These are phyloP conservation scores for Drosophila funebris DNA, from an alignment of 1,140 invertebrate species.

Conservation along the genomic window DNA sequence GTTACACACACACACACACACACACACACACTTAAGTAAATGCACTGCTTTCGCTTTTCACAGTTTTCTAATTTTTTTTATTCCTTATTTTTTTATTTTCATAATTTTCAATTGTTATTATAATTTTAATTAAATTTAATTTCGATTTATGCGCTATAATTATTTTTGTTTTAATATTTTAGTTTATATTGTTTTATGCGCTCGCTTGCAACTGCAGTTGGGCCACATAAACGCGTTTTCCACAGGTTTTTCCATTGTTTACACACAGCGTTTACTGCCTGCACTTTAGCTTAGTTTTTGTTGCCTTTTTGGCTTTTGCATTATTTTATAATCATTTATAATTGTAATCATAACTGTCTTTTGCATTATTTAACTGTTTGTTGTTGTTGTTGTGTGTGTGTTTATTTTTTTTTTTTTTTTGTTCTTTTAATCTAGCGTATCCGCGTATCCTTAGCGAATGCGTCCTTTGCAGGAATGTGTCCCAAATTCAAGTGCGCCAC, in stretches of 20 bases:
- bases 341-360: no score
- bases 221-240: conserved; percentile 25
- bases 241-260: conserved; percentile 47
- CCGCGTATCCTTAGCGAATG: conserved; percentile 42
- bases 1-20: conserved; percentile 26
- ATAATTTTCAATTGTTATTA: no score
- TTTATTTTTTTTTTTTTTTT: conserved; percentile 32
- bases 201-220: conserved; percentile 7
- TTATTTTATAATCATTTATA: neutral
- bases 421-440: conserved; percentile 9
- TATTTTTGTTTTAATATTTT: neutral
- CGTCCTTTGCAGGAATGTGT: conserved; percentile 81
- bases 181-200: conserved; percentile 4
- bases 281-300: neutral
- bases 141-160: neutral
- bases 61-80: neutral
- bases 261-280: conserved; percentile 3
- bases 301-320: neutral
- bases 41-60: conserved; percentile 42
- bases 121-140: neutral
- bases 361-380: conserved; percentile 8
- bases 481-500: conserved; percentile 80
- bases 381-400: neutral
- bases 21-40: conserved; percentile 18
- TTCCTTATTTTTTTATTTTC: no score